A percentile compares a stretch with the other conserved stretches of the same genome.
Conservation (phyloP, 1,140 invertebrate species). For the Zophobas morio region DNA sequence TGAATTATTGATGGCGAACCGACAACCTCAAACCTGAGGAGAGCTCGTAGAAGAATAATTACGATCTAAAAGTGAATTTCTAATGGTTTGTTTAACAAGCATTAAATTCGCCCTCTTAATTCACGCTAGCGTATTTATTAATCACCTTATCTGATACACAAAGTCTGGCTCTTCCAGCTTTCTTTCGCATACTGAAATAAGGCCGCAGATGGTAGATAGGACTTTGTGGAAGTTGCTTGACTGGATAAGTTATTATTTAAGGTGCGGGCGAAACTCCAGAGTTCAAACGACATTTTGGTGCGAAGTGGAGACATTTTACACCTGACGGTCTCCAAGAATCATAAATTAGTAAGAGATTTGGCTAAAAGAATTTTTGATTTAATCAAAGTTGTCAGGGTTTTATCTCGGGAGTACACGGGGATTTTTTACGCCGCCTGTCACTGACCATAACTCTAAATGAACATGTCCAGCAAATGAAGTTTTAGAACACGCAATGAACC, state of each 20-base stretch:
- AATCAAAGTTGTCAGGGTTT: neutral
- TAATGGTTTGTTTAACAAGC: slow-evolving; percentile 1
- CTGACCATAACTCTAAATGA: slow-evolving; percentile 30
- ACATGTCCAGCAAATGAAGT: slow-evolving; percentile 45
- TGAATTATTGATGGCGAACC: no score
- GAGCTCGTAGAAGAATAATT: neutral
- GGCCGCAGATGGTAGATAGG: neutral
- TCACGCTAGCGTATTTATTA: neutral
- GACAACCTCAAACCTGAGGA: no score
- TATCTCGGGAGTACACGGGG: no score
- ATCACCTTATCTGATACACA: neutral
- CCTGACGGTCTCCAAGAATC: no score
- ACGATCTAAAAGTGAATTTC: neutral
- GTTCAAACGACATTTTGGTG: neutral
- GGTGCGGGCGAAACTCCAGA: neutral
- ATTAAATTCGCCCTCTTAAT: neutral
- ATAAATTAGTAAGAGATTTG: no score
- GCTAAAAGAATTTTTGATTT: neutral
- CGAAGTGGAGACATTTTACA: neutral
- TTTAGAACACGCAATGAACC: slow-evolving; percentile 43
- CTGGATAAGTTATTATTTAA: neutral
- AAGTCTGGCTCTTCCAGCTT: neutral
- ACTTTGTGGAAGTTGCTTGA: neutral
- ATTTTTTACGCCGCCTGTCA: neutral
- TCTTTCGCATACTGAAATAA: slow-evolving; percentile 1